These are phyloP conservation scores for Sebastes ruberrimus DNA, from an alignment of 2,797 vertebrate genomes.

Conservation along the genomic window DNA sequence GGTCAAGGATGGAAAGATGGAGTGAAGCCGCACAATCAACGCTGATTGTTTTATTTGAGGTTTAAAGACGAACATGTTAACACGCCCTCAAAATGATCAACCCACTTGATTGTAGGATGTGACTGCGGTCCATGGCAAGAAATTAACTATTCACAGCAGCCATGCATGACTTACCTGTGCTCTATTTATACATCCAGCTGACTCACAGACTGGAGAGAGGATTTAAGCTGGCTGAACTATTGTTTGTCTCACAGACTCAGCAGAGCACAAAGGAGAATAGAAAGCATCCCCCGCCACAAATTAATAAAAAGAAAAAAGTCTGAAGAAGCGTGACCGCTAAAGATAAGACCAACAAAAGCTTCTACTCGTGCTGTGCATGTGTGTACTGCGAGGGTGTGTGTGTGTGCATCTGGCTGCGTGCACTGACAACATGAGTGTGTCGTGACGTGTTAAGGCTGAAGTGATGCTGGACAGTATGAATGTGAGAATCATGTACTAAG, in stretches of 20 bases:
- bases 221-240: slow-evolving; percentile 32
- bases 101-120: background rate
- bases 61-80: background rate
- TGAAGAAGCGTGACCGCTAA: slow-evolving; percentile 24
- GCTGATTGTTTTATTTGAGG: background rate
- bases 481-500: slow-evolving; percentile 39
- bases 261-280: slow-evolving; percentile 43
- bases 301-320: background rate
- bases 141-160: slow-evolving; percentile 27
- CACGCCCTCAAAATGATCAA: background rate
- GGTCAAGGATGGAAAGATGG: slow-evolving; percentile 27
- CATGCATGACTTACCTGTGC: slow-evolving; percentile 54
- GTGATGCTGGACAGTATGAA: slow-evolving; percentile 41
- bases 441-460: slow-evolving; percentile 33
- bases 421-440: slow-evolving; percentile 18
- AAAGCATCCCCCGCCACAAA: slow-evolving; percentile 2
- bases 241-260: slow-evolving; percentile 45
- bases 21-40: background rate
- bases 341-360: slow-evolving; percentile 38
- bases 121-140: background rate
- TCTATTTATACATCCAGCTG: slow-evolving; percentile 58
- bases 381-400: background rate
- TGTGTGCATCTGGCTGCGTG: slow-evolving; percentile 18
- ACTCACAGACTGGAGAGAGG: slow-evolving; percentile 42
- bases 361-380: slow-evolving; percentile 6